Conservation (phyloP, 2,113 vertebrate genomes). For the Halichoeres trimaculatus region DNA sequence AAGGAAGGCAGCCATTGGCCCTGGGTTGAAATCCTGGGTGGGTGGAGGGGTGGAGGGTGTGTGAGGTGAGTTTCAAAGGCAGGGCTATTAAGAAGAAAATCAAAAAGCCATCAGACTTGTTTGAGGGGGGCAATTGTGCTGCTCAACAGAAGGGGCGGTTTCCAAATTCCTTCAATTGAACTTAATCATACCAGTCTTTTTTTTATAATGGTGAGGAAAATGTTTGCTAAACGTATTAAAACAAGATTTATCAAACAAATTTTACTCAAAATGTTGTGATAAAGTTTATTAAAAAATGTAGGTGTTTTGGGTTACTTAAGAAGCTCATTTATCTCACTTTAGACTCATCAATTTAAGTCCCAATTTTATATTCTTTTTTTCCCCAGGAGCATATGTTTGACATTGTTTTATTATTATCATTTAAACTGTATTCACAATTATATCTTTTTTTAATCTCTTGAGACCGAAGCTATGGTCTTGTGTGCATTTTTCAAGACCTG, state of each 20-base stretch:
- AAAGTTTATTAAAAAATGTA: too few species aligned
- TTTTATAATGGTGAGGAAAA: background rate
- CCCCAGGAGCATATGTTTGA: too few species aligned
- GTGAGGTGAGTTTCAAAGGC: conserved; percentile 76
- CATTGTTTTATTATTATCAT: too few species aligned
- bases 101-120: conserved; percentile 81
- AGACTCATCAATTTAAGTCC: too few species aligned
- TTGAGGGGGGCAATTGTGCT: conserved; percentile 64
- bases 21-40: conserved; percentile 62
- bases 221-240: background rate
- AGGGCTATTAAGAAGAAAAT: conserved; percentile 68
- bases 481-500: too few species aligned
- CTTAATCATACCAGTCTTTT: conserved; percentile 15
- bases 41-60: conserved; percentile 69
- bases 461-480: too few species aligned
- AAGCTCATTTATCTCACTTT: too few species aligned
- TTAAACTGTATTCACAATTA: too few species aligned
- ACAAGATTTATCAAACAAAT: background rate
- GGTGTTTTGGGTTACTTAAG: too few species aligned
- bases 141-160: conserved; percentile 45
- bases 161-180: conserved; percentile 4
- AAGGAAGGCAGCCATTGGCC: conserved; percentile 74
- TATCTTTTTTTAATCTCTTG: too few species aligned
- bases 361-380: too few species aligned
- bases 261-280: too few species aligned